phyloP scores from a whole-genome alignment of 2,888 invertebrate species.

The Hemithea aestivaria region DNA sequence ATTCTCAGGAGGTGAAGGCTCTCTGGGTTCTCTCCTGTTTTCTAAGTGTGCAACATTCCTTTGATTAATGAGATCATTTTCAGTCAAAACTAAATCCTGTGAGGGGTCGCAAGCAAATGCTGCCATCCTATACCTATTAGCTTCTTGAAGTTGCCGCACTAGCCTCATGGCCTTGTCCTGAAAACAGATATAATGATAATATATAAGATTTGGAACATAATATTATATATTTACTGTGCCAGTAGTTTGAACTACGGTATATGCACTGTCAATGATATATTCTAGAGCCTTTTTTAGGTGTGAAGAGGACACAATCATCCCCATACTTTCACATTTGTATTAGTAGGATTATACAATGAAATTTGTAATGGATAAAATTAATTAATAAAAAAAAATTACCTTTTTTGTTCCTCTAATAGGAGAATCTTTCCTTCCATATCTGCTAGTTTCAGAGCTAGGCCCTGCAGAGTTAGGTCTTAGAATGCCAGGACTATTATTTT shows the following conservation, averaged over 20 bases:
- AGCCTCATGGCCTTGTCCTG: slow-evolving; percentile 74
- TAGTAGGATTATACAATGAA: too few species aligned
- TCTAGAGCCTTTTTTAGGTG: too few species aligned
- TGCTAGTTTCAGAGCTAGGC: slow-evolving; percentile 30
- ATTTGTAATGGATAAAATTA: too few species aligned
- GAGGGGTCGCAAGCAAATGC: slow-evolving; percentile 72
- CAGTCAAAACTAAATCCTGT: slow-evolving; percentile 49
- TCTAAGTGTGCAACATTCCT: slow-evolving; percentile 68
- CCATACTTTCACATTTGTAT: too few species aligned
- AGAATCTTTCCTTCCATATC: slow-evolving; percentile 58
- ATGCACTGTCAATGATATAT: too few species aligned
- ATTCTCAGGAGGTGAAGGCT: slow-evolving; percentile 50
- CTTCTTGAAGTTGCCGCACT: slow-evolving; percentile 70
- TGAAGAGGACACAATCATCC: too few species aligned
- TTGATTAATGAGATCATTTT: slow-evolving; percentile 73
- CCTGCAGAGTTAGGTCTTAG: slow-evolving; percentile 28
- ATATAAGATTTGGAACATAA: too few species aligned
- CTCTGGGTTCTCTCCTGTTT: slow-evolving; percentile 49
- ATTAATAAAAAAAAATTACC: slow-evolving; percentile 18
- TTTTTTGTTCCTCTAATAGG: slow-evolving; percentile 60
- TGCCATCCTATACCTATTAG: slow-evolving; percentile 74
- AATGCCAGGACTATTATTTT: slow-evolving; percentile 47
- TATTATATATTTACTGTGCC: too few species aligned
- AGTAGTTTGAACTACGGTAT: too few species aligned
- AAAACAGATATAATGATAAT: slow-evolving; percentile 28